Evolutionary conservation across 2,888 invertebrate genomes (phyloP), one percentile per base, ranked within the genome.

Genomic region (Tetranychus piercei): DNA sequence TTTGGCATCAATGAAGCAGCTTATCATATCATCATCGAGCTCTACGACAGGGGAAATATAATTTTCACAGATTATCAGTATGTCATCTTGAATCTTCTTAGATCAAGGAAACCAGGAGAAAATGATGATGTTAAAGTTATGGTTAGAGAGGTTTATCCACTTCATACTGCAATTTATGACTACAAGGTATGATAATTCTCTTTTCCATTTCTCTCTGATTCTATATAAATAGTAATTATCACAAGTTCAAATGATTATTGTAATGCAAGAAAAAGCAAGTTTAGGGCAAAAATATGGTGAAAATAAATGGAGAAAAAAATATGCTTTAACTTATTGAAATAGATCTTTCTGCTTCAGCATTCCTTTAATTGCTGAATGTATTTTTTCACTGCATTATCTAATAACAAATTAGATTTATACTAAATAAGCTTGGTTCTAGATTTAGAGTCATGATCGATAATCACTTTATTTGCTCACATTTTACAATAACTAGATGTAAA

Each of bases 31-130:
- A 90, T 99, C 79, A 81, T 99, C 74, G 99, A 99, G 82, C 82
- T 99, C 34, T 99, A 95, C 80, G 97, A 97, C 83, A 81, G 92
- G 79, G 96, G 99, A 74, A 99, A 99, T 82, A 89, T 99, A 20
- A 87, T 97, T 74, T 86, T 99, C 6, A 94, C 96, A 0, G 99
- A 99, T 84, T 85, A 87, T 80, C 88, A 94, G 79, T 88, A 90
- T 85, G 90, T 87, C 0, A 99, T 96, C 80, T 85, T 99, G 11
- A 92, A 94, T 83, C 89, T 97, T n/a, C 84, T 97, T 3, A 85
- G 96, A 66, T 94, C 94, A 0, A 90, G 95, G 80, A 88, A 89
- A 2, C 94, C 95, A 82, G 92, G 91, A 3, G 94, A 95, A 81
- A 91, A 92, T 79, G 79, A 79, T 74, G 79, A 79, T 74, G 85